A percentile compares a stretch with the other conserved stretches of the same genome.
Evolutionary conservation across 2,113 vertebrate species (phyloP).

Genomic region (Rhizomys pruinosus): DNA sequence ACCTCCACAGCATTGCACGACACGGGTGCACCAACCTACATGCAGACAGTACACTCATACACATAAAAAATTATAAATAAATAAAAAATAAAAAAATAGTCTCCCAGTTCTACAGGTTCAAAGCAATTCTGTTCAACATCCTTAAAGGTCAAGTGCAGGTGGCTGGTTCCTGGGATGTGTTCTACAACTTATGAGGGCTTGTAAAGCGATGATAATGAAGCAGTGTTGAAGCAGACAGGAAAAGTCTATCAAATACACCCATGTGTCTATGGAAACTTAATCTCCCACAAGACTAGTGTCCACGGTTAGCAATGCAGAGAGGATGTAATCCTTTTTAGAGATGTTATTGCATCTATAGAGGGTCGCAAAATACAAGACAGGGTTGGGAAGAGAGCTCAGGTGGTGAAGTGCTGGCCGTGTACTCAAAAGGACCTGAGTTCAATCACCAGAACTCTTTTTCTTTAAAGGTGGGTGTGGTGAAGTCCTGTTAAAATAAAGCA

Average conservation of each 20-base stretch:
- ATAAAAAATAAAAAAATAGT: too few species aligned
- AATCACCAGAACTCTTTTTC: not conserved
- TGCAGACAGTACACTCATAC: too few species aligned
- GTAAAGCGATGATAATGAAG: not conserved
- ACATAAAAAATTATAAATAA: too few species aligned
- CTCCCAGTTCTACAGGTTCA: not conserved
- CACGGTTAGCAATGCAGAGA: fast-evolving
- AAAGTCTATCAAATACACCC: not conserved
- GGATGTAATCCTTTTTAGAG: not conserved
- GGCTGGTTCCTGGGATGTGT: not conserved
- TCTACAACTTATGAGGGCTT: not conserved
- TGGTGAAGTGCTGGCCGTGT: not conserved
- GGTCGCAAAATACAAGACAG: not conserved
- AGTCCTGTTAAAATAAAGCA: too few species aligned
- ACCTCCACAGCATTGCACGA: too few species aligned
- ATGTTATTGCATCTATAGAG: not conserved
- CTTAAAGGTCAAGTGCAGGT: not conserved
- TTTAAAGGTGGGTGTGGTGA: not conserved
- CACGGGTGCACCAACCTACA: too few species aligned
- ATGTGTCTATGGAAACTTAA: not conserved
- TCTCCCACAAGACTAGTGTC: not conserved
- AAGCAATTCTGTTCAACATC: not conserved
- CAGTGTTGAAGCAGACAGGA: not conserved
- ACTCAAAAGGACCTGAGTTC: not conserved
- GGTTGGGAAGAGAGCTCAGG: not conserved